Evolutionary conservation across 2,113 vertebrate species (phyloP).

Genomic region (Gymnarchus niloticus): DNA sequence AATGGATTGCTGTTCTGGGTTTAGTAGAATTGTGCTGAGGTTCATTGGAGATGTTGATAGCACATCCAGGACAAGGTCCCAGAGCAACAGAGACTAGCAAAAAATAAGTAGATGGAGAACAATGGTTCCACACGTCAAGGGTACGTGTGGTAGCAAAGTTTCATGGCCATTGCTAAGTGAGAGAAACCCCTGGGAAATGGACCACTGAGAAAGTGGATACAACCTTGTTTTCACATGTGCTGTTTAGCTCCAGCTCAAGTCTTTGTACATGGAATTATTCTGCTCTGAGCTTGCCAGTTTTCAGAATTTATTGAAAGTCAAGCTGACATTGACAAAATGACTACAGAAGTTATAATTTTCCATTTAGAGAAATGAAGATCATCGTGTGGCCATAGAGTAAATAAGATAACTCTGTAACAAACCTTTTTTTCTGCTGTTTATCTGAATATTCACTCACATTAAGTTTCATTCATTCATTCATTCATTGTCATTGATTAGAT

Average conservation of each 20-base stretch:
- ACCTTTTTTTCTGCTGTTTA: not conserved
- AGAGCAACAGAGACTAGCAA: not conserved
- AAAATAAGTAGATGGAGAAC: not conserved
- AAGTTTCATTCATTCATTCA: not conserved
- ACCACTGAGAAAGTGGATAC: not conserved
- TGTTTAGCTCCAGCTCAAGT: not conserved
- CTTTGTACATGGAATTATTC: not conserved
- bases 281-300: not conserved
- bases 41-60: slow-evolving; percentile 16
- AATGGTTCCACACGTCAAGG: not conserved
- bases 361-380: not conserved
- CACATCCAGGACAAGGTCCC: slow-evolving; percentile 6
- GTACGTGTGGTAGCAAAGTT: not conserved
- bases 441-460: not conserved
- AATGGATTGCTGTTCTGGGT: slow-evolving; percentile 20
- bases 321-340: not conserved
- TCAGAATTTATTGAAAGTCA: not conserved
- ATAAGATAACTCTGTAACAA: not conserved
- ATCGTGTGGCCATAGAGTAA: too few species aligned
- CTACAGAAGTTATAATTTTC: not conserved
- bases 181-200: not conserved
- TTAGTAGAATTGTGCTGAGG: slow-evolving; percentile 5
- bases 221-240: not conserved
- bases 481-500: not conserved
- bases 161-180: not conserved